A percentile compares a stretch with the other conserved stretches of the same genome.
Evolutionary conservation across 2,888 invertebrate species (phyloP).

Genomic region (Sphecodes monilicornis): DNA sequence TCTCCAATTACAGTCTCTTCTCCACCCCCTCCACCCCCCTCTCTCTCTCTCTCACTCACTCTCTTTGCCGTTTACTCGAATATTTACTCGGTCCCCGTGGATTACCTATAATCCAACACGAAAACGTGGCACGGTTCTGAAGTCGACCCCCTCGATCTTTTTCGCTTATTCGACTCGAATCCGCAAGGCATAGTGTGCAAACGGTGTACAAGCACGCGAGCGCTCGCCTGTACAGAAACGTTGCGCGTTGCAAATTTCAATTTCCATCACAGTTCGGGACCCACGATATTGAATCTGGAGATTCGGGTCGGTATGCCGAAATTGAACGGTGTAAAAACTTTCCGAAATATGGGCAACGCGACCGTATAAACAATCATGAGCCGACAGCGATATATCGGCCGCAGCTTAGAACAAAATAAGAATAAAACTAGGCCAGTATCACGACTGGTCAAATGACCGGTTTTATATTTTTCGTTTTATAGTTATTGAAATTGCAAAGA

Average conservation of each 20-base stretch:
- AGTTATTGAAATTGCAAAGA: too few species aligned
- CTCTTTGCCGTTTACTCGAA: not conserved
- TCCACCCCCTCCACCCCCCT: not conserved
- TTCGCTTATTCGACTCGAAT: slow-evolving; percentile 46
- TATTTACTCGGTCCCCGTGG: slow-evolving; percentile 15
- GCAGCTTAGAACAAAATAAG: not conserved
- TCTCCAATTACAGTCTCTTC: not conserved
- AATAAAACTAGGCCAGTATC: not conserved
- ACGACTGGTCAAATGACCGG: too few species aligned
- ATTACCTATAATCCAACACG: slow-evolving; percentile 25
- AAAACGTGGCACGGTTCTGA: slow-evolving; percentile 9
- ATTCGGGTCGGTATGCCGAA: slow-evolving; percentile 37
- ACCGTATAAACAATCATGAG: slow-evolving; percentile 12
- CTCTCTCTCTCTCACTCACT: not conserved
- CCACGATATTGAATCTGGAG: slow-evolving; percentile 59
- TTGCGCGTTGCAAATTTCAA: slow-evolving; percentile 59
- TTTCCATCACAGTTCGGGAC: slow-evolving; percentile 54
- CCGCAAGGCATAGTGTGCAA: not conserved
- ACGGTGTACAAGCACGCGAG: too few species aligned
- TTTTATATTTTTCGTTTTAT: too few species aligned
- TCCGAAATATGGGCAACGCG: slow-evolving; percentile 43
- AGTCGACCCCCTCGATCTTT: slow-evolving; percentile 19
- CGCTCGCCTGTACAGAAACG: slow-evolving; percentile 2
- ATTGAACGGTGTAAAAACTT: slow-evolving; percentile 46
- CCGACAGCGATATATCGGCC: not conserved